Evolutionary conservation across 2,888 invertebrate genomes (phyloP), one percentile per base, ranked within the genome.

Genomic region (Clistopyga incitator): DNA sequence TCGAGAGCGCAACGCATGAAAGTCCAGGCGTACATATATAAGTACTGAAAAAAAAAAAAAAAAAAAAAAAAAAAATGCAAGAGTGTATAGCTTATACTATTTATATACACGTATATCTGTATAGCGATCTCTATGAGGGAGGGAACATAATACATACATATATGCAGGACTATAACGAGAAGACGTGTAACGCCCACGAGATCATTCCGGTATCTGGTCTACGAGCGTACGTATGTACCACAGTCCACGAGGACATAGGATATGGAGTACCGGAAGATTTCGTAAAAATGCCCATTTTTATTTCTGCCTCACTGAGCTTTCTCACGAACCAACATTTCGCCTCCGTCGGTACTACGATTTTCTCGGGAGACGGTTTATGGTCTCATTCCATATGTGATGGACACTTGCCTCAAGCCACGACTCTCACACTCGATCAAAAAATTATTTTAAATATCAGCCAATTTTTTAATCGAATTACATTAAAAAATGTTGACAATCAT

Each of bases 181-280:
- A 84, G 88, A 88, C 86, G 85, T 88, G 87, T 88, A 78, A 88
- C 88, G 87, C 88, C 87, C 87, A 88, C 87, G 85, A 84, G 85
- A 87, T 87, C 85, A 83, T 85, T 86, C 84, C 56, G 82, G 85
- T 86, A 86, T 87, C 87, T 86, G 77, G 83, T 84, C 80, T 85
- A 81, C 81, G 75, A 84, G 64, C 29, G 52, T 15, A 56, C 56
- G 71, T 15, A 56, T 64, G 71, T 61, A 59, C 23, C 68, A 45
- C 29, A 15, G 18, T 42, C 11, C 20, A 47, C 47, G 54, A 64
- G 47, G 52, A 70, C 67, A 67, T 59, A 23, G 71, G 50, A 80
- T 80, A 77, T 68, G 52, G 61, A 68, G 50, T 52, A 52, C 59
- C 34, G 18, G 29, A 56, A 56, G 68, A 23, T 45, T 65, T 38